Conservation (phyloP, 2,888 invertebrate species). For the Alsophila aescularia region DNA sequence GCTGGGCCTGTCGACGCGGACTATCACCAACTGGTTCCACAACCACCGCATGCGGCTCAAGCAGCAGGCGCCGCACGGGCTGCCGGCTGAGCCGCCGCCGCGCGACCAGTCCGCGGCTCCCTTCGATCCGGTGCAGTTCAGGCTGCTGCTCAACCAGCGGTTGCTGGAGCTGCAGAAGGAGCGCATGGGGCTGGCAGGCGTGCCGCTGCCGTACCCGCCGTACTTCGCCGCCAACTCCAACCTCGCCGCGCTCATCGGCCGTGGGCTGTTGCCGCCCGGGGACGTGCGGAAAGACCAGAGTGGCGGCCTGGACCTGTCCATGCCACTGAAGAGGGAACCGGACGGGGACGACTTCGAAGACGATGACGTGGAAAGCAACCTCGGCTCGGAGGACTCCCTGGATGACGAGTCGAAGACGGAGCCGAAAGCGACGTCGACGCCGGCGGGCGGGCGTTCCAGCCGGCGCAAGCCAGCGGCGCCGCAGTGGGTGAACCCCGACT, state of each 20-base stretch:
- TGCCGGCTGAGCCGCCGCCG: constrained; percentile 89
- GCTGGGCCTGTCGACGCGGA: constrained; percentile 95
- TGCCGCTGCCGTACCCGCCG: constrained; percentile 90
- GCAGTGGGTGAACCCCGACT: constrained; percentile 98
- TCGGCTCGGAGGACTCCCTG: constrained; percentile 87
- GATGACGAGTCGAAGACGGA: constrained; percentile 85
- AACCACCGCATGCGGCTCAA: constrained; percentile 99
- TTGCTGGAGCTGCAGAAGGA: constrained; percentile 94
- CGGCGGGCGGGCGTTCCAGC: constrained; percentile 78
- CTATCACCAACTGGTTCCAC: constrained; percentile 99
- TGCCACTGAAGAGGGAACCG: constrained; percentile 92
- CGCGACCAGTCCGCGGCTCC: constrained; percentile 90
- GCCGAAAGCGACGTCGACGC: constrained; percentile 81
- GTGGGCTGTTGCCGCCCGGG: constrained; percentile 86
- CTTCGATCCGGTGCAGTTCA: constrained; percentile 96
- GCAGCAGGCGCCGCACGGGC: constrained; percentile 93
- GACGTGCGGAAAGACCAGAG: constrained; percentile 89
- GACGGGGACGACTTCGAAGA: constrained; percentile 92
- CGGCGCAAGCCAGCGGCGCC: constrained; percentile 97
- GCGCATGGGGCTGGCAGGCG: constrained; percentile 90
- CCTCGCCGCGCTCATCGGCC: constrained; percentile 90
- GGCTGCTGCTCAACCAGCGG: constrained; percentile 94
- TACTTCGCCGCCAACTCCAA: constrained; percentile 91
- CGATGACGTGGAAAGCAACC: constrained; percentile 90
- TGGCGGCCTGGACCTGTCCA: constrained; percentile 94